A percentile compares a stretch with the other conserved stretches of the same genome.
phyloP scores from a whole-genome alignment of 1,140 invertebrate species.

The Pogonus chalceus region DNA sequence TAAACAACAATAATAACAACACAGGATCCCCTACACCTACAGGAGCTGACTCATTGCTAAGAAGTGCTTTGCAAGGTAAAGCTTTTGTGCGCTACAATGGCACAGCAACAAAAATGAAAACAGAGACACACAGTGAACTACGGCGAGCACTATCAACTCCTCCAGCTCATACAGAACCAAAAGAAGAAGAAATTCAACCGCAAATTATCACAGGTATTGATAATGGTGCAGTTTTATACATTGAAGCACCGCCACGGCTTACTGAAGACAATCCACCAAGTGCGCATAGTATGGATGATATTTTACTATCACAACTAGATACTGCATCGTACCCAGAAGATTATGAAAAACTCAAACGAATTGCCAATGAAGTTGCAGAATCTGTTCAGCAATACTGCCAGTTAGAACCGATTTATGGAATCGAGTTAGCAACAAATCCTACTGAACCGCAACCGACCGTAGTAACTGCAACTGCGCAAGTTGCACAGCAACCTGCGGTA shows the following conservation, averaged over 20 bases:
- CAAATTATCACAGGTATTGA: conserved; percentile 36
- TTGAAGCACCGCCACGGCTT: conserved; percentile 32
- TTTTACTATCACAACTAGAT: conserved; percentile 59
- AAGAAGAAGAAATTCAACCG: conserved; percentile 35
- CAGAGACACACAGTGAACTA: conserved; percentile 38
- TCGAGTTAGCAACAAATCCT: conserved; percentile 26
- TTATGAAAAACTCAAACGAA: conserved; percentile 62
- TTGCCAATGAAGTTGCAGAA: conserved; percentile 62
- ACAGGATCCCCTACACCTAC: conserved; percentile 30
- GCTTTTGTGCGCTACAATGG: conserved; percentile 46
- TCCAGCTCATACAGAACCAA: conserved; percentile 38
- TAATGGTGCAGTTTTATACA: conserved; percentile 34
- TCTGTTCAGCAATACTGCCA: conserved; percentile 59
- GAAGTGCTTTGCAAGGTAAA: conserved; percentile 70
- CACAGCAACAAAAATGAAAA: conserved; percentile 25
- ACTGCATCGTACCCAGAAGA: conserved; percentile 54
- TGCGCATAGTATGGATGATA: conserved; percentile 57
- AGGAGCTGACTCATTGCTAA: conserved; percentile 58
- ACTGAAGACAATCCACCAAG: conserved; percentile 44
- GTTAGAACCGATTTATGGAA: conserved; percentile 37
- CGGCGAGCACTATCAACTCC: conserved; percentile 37
- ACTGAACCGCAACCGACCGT: conserved; percentile 10
- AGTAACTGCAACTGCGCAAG: not conserved
- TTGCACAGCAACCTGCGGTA: conserved; percentile 36
- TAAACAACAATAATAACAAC: conserved; percentile 34